Base-by-base conservation (phyloP, 2,888 invertebrate species). In the Hyposoter didymator region DNA sequence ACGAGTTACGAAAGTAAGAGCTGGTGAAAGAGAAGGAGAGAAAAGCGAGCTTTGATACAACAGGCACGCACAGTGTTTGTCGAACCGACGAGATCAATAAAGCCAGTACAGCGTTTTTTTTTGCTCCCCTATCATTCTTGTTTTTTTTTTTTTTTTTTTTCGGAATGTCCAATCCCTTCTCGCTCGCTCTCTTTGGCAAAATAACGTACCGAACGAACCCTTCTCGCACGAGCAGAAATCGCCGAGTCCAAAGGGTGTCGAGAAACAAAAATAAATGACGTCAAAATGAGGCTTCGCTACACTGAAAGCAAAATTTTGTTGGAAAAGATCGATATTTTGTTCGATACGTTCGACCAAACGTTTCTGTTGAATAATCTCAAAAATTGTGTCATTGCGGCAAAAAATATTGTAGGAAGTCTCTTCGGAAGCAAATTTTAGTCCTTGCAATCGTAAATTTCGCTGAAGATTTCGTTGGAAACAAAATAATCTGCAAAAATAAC, bases 71-170 rank as follows among this genome's bases (percentile, higher is more conserved):
- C 78, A 91, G 91, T 92, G 92, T 93, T 93, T 92, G 93, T 91
- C 91, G 92, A 93, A 93, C 92, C 92, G 92, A 88, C 90, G 90
- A 91, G 93, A 93, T 93, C 93, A 93, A 93, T 93, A 93, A 92
- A 90, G 90, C 88, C 87, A 86, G 86, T 88, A 85, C 85, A 6
- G 1, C 5, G 1, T 86, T 87, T 82, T 35, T 78, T 84, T 72
- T 69, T 86, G 47, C 62, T 80, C 87, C 74, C 69, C 73, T 45
- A 69, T 74, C 82, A 80, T 72, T 75, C 78, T 22, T 78, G 83
- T 81, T 86, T 84, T 78, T 22, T 66, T 39, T 86, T 84, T 78
- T 22, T 66, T 39, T 39, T 86, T 84, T 74, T 47, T 55, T 59
- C 49, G 28, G 72, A 69, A 73, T 67, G 55, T 59, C 82, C 17